Base-by-base conservation (phyloP, 2,797 vertebrate genomes). In the Ptychobarbus kaznakovi region DNA sequence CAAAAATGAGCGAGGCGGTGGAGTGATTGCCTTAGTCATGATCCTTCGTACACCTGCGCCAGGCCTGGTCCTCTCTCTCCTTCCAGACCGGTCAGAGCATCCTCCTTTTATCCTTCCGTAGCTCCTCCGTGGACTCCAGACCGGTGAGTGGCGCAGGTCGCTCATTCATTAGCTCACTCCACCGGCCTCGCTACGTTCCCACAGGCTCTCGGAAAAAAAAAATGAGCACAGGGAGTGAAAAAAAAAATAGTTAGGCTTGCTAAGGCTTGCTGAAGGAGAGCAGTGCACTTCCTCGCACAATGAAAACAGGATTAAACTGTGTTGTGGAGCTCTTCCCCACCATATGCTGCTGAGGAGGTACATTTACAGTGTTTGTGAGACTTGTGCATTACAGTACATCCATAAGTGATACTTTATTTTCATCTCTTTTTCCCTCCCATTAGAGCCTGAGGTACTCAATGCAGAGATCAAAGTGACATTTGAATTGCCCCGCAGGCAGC, bases 401-500 rank as follows among this genome's bases (percentile, higher is more conserved):
- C 74, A 76, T 78, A 89, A 70, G 84, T 82, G 84, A 81, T 80
- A 84, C 81, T 15, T 28, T 58, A 84, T 66, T 10, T 10, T 44
- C 10, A 1, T 46, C 20, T 68, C 42, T 18, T 75, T 84, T 85
- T 82, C 38, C 53, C 58, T 46, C 13, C 18, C 51, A 38, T 70
- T 78, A 83, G 81, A 20, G 49, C 86, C 18, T 83, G 85, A 84
- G 80, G 80, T 77, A 72, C 51, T 87, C 18, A 49, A 82, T 87
- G 53, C 51, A 77, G 72, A 88, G 90, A 91, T 90, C 89, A 91
- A 89, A 91, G 91, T 80, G 49, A 65, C 79, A 89, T 87, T 88
- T 83, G 82, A 87, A 85, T 87, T 85, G 82, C 84, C 87, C 84
- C 70, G 69, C 61, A 86, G 85, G 42, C 84, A 83, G 78, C 86